Evolutionary conservation across 2,888 invertebrate species (phyloP).

Genomic region (Acrobeloides nanus): DNA sequence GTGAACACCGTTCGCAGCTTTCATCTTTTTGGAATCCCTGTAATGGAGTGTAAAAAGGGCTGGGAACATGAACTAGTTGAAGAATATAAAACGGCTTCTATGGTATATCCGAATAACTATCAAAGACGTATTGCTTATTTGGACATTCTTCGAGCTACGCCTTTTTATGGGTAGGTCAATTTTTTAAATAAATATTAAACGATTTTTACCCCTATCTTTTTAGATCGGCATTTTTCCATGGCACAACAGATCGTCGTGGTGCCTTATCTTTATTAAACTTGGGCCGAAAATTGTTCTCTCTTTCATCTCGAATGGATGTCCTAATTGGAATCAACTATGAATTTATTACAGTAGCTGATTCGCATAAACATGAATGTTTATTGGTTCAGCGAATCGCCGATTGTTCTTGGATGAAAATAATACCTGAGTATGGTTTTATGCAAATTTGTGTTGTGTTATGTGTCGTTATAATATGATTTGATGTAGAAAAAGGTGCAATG

Average conservation of each 20-base stretch:
- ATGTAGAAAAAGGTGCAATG: no score
- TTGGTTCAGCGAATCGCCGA: conserved; percentile 34
- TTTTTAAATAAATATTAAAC: not conserved
- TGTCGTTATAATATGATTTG: no score
- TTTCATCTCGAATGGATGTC: conserved; percentile 64
- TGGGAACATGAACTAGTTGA: conserved; percentile 18
- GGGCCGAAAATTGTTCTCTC: conserved; percentile 17
- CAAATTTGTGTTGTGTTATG: conserved; percentile 1
- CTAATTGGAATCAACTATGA: conserved; percentile 77
- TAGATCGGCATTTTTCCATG: conserved; percentile 35
- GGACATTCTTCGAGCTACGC: conserved; percentile 14
- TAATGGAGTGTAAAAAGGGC: conserved; percentile 26
- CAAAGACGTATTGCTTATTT: conserved; percentile 16
- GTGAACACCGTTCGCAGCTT: conserved; percentile 57
- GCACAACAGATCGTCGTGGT: conserved; percentile 22
- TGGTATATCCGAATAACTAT: conserved; percentile 13
- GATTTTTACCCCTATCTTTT: no score
- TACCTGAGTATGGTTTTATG: conserved; percentile 4
- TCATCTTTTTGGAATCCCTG: conserved; percentile 23
- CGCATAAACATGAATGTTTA: conserved; percentile 60
- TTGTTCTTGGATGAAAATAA: conserved; percentile 31
- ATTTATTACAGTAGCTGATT: conserved; percentile 78
- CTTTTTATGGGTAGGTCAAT: conserved; percentile 15
- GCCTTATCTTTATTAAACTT: conserved; percentile 15
- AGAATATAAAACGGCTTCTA: conserved; percentile 19